phyloP scores from a whole-genome alignment of 2,113 vertebrate genomes.

The Pipa parva region DNA sequence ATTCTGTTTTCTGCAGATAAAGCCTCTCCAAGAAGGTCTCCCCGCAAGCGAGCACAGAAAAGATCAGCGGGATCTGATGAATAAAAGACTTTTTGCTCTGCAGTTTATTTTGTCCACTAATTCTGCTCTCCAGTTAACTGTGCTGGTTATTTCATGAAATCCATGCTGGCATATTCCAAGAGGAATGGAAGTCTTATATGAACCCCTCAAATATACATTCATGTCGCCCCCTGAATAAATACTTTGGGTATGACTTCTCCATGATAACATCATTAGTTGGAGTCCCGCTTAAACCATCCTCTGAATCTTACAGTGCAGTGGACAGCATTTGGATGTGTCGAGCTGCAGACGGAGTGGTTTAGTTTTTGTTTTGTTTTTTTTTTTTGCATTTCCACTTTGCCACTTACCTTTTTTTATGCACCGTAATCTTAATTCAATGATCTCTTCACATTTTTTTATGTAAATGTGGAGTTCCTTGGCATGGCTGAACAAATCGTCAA shows the following conservation, averaged over 20 bases:
- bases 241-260: no score
- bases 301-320: background rate
- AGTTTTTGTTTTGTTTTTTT: no score
- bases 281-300: background rate
- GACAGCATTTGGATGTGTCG: background rate
- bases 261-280: background rate
- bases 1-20: conserved; percentile 72
- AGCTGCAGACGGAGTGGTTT: background rate
- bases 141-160: conserved; percentile 9
- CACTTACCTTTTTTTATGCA: background rate
- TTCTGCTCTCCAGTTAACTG: conserved; percentile 51
- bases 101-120: conserved; percentile 60
- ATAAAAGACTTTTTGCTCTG: conserved; percentile 67
- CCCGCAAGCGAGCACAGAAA: conserved; percentile 92
- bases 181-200: conserved; percentile 45
- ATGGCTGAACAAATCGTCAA: background rate
- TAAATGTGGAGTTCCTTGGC: background rate
- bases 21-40: conserved; percentile 87
- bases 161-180: conserved; percentile 15
- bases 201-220: conserved; percentile 53
- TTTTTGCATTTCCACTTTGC: background rate
- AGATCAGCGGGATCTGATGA: conserved; percentile 95
- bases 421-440: background rate
- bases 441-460: background rate
- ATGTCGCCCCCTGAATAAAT: no score